These are phyloP conservation scores for Pseudopodoces humilis DNA, from an alignment of 2,113 vertebrate genomes.

Conservation along the genomic window DNA sequence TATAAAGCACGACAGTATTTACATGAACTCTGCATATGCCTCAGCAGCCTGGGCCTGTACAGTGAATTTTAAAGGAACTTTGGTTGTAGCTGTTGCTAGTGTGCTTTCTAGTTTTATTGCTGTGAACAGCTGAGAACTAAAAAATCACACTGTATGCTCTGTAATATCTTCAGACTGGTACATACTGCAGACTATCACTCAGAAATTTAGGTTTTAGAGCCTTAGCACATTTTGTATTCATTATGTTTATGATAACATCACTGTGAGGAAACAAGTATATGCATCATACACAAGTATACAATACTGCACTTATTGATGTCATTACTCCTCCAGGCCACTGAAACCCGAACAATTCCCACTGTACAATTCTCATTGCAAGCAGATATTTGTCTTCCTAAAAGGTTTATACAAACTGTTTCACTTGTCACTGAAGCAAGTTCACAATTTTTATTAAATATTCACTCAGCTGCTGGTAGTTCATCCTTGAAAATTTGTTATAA, in stretches of 20 bases:
- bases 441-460: background rate
- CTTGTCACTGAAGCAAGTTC: background rate
- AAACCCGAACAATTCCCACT: background rate
- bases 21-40: background rate
- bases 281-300: background rate
- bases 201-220: background rate
- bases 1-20: background rate
- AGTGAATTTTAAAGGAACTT: background rate
- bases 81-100: background rate
- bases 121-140: background rate
- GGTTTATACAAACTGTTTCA: background rate
- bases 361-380: background rate
- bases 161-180: background rate
- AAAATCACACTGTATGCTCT: background rate
- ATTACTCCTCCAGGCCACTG: background rate
- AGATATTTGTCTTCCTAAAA: background rate
- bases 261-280: background rate
- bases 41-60: background rate
- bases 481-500: background rate
- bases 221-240: background rate
- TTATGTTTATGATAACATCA: background rate
- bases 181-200: background rate
- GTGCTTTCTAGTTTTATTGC: background rate
- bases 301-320: background rate
- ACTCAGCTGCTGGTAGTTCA: background rate